These are phyloP conservation scores for Rhopalosiphum padi DNA, from an alignment of 1,140 invertebrate species.

Conservation along the genomic window DNA sequence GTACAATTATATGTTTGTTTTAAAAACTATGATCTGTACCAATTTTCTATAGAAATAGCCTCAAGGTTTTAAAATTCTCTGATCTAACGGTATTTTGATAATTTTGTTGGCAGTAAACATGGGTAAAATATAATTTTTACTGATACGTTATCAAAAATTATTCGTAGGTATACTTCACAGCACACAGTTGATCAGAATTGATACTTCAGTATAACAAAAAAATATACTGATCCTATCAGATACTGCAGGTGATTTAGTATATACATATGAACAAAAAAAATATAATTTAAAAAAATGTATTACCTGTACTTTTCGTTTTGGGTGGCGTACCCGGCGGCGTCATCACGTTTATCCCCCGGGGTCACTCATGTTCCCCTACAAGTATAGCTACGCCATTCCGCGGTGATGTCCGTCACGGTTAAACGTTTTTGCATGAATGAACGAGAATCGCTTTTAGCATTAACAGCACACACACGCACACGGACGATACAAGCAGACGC, in stretches of 20 bases:
- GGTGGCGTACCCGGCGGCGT: slow-evolving; percentile 56
- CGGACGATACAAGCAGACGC: not conserved
- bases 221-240: not conserved
- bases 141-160: not conserved
- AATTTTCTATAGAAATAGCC: not conserved
- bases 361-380: slow-evolving; percentile 45
- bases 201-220: not conserved
- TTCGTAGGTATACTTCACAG: too few species aligned
- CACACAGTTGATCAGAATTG: not conserved
- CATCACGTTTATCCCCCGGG: slow-evolving; percentile 52
- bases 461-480: slow-evolving; percentile 15
- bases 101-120: not conserved
- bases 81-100: not conserved
- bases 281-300: not conserved
- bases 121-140: not conserved
- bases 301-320: slow-evolving; percentile 46
- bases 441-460: slow-evolving; percentile 18
- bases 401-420: slow-evolving; percentile 4
- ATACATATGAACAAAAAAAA: not conserved
- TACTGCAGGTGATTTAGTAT: not conserved
- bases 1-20: not conserved
- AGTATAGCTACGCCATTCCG: not conserved
- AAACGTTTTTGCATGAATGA: slow-evolving; percentile 50
- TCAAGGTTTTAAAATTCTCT: not conserved
- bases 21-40: not conserved